Conservation (phyloP, 2,888 invertebrate species). For the Macrophya alboannulata region DNA sequence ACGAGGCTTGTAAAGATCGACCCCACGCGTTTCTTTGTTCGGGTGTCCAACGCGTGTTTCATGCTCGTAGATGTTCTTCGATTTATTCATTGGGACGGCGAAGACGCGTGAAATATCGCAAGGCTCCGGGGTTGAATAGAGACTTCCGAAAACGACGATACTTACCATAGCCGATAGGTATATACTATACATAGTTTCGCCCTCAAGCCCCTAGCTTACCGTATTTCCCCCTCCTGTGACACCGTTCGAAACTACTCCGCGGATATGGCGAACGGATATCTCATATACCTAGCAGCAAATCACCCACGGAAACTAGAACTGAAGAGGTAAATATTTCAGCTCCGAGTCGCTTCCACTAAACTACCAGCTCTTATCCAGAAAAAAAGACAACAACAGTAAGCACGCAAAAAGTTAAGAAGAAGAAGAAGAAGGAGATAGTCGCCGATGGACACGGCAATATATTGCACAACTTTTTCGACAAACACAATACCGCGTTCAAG, state of each 20-base stretch:
- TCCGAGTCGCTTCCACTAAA: slow-evolving; percentile 1
- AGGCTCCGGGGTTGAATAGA: neutral
- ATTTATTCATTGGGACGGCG: slow-evolving; percentile 36
- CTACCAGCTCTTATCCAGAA: slow-evolving; percentile 12
- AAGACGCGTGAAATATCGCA: slow-evolving; percentile 33
- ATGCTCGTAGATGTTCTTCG: slow-evolving; percentile 26
- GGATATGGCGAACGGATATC: slow-evolving; percentile 38
- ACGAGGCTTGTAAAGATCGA: slow-evolving; percentile 42
- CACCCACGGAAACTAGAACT: slow-evolving; percentile 28
- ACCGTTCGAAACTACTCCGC: neutral
- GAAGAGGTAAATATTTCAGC: slow-evolving; percentile 41
- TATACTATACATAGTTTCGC: neutral
- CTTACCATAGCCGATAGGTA: slow-evolving; percentile 22
- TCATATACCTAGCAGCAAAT: slow-evolving; percentile 31
- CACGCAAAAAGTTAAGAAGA: neutral
- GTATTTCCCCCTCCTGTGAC: neutral
- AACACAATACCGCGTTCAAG: neutral
- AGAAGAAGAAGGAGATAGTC: neutral
- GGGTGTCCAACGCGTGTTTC: slow-evolving; percentile 45
- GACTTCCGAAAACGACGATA: slow-evolving; percentile 34
- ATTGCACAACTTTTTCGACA: slow-evolving; percentile 34
- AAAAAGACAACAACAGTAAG: neutral
- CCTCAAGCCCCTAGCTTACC: neutral
- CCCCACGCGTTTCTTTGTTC: slow-evolving; percentile 7
- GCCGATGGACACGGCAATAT: slow-evolving; percentile 23